Evolutionary conservation across 2,888 invertebrate species (phyloP).

Genomic region (Alviniconcha strummeri): DNA sequence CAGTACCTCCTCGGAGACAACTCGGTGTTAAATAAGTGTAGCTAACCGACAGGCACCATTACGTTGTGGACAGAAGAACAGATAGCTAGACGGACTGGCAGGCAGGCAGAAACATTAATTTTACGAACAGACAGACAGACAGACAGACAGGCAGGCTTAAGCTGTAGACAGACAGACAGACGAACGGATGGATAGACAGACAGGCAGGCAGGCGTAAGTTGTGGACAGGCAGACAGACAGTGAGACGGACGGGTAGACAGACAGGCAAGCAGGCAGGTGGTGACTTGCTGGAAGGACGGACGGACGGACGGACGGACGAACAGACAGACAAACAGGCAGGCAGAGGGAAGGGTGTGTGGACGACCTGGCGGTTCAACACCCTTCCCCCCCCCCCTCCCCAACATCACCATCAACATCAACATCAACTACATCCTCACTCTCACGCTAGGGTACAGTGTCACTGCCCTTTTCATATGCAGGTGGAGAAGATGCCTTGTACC

Average conservation of each 20-base stretch:
- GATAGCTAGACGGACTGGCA: neutral
- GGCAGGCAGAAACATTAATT: neutral
- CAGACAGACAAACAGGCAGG: neutral
- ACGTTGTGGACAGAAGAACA: neutral
- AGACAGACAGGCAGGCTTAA: neutral
- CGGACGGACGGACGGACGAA: neutral
- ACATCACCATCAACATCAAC: too few relatives aligned
- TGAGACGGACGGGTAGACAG: neutral
- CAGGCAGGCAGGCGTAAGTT: neutral
- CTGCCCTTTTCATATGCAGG: neutral
- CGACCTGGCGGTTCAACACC: too few relatives aligned
- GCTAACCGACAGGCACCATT: neutral
- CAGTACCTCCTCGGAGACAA: too few relatives aligned
- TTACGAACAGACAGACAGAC: neutral
- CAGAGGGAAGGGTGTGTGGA: neutral
- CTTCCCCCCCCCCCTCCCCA: too few relatives aligned
- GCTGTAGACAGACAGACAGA: neutral
- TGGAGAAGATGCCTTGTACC: constrained; percentile 22
- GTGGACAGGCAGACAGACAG: neutral
- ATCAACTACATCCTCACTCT: neutral
- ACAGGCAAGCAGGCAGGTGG: neutral
- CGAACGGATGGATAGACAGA: neutral
- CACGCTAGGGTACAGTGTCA: neutral
- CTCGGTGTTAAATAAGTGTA: neutral
- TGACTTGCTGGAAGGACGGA: neutral